A percentile compares a stretch with the other conserved stretches of the same genome.
phyloP scores from a whole-genome alignment of 2,113 vertebrate genomes.

The Trematocara unimaculatum region DNA sequence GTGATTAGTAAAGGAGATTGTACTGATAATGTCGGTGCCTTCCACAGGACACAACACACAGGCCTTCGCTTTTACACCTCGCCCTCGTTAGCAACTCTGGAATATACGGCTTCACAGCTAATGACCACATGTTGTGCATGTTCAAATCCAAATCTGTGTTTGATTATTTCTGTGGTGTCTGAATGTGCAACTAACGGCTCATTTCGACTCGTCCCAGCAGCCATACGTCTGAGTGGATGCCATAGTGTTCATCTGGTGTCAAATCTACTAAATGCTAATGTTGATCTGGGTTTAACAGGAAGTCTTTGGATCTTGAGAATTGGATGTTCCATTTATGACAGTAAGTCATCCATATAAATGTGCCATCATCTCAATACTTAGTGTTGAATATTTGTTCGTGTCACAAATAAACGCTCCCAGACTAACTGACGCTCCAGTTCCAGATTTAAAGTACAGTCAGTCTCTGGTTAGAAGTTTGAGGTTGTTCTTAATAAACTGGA shows the following conservation, averaged over 20 bases:
- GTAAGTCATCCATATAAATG: neutral
- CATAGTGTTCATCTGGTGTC: constrained; percentile 21
- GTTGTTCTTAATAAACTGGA: neutral
- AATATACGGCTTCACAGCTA: neutral
- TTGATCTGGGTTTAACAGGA: constrained; percentile 20
- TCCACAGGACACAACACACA: constrained; percentile 7
- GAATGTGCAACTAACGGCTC: neutral
- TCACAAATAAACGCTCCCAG: neutral
- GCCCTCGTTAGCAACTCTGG: neutral
- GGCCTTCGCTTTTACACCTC: neutral
- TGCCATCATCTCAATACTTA: constrained; percentile 30
- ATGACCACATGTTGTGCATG: neutral
- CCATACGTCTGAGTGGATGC: constrained; percentile 5
- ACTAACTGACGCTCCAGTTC: neutral
- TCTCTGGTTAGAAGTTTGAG: neutral
- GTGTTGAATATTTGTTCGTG: neutral
- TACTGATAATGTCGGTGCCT: constrained; percentile 34
- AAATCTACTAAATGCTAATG: neutral
- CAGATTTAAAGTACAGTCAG: neutral
- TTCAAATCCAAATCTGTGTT: neutral
- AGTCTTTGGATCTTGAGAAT: neutral
- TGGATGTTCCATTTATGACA: neutral
- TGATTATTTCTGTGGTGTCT: neutral
- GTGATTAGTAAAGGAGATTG: neutral
- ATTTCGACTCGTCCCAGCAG: neutral